These are phyloP conservation scores for Rousettus madagascariensis DNA, from an alignment of 2,797 vertebrate species.

Conservation along the genomic window DNA sequence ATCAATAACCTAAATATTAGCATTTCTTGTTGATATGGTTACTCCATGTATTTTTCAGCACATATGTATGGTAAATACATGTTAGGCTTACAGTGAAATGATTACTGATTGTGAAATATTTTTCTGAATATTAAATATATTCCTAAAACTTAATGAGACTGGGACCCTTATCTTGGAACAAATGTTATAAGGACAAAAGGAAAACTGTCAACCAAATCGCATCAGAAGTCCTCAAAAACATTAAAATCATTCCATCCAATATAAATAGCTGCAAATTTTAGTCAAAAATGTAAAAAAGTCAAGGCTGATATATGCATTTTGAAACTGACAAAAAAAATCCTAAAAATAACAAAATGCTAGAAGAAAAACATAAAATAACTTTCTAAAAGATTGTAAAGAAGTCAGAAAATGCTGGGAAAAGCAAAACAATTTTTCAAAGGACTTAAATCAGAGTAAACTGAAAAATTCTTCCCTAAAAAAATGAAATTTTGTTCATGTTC, in stretches of 20 bases:
- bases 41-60: neutral
- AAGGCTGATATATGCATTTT: neutral
- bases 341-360: neutral
- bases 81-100: neutral
- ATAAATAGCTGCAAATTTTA: neutral
- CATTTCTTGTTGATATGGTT: neutral
- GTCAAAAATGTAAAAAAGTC: constrained; percentile 5
- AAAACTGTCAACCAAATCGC: constrained; percentile 1
- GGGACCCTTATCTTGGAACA: neutral
- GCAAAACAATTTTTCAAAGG: neutral
- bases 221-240: constrained; percentile 36
- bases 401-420: neutral
- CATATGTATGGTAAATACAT: neutral
- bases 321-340: neutral
- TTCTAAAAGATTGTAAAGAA: neutral
- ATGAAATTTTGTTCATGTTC: neutral
- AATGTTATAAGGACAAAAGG: neutral
- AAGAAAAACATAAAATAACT: neutral
- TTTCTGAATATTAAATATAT: neutral
- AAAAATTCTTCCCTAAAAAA: constrained; percentile 21
- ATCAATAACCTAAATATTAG: too few relatives aligned
- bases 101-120: neutral
- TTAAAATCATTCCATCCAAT: neutral
- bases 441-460: neutral
- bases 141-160: neutral